phyloP scores from a whole-genome alignment of 2,113 vertebrate genomes.

The Poeciliopsis occidentalis region DNA sequence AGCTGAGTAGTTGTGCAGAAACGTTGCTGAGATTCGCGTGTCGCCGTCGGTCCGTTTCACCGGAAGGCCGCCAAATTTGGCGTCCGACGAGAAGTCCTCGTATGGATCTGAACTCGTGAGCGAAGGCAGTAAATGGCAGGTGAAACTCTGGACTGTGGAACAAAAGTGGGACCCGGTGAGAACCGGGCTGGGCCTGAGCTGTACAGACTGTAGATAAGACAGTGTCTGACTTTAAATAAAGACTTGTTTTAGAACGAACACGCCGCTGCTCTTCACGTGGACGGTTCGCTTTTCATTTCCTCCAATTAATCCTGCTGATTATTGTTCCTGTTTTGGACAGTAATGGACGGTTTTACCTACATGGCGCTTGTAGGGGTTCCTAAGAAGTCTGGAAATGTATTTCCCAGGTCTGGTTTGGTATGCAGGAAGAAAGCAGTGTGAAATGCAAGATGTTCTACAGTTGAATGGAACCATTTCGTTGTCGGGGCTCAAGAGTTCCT shows the following conservation, averaged over 20 bases:
- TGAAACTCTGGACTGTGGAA: constrained; percentile 56
- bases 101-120: constrained; percentile 1
- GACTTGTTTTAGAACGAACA: constrained; percentile 73
- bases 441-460: no score
- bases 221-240: constrained; percentile 77
- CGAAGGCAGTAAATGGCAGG: constrained; percentile 29
- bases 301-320: neutral
- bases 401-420: neutral
- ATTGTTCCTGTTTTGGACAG: no score
- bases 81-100: neutral
- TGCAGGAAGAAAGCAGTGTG: no score
- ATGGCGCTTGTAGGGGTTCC: neutral
- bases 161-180: constrained; percentile 40
- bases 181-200: constrained; percentile 37
- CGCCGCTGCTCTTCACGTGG: neutral
- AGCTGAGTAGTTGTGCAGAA: constrained; percentile 18
- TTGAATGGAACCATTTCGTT: no score
- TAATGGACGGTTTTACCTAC: neutral
- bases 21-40: constrained; percentile 23
- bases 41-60: constrained; percentile 3
- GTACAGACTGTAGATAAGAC: constrained; percentile 69
- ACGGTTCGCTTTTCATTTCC: neutral
- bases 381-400: neutral
- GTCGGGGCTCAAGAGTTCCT: no score
- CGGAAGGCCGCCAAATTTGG: constrained; percentile 16